These are phyloP conservation scores for Pelmatolapia mariae DNA, from an alignment of 2,113 vertebrate species.

Conservation along the genomic window DNA sequence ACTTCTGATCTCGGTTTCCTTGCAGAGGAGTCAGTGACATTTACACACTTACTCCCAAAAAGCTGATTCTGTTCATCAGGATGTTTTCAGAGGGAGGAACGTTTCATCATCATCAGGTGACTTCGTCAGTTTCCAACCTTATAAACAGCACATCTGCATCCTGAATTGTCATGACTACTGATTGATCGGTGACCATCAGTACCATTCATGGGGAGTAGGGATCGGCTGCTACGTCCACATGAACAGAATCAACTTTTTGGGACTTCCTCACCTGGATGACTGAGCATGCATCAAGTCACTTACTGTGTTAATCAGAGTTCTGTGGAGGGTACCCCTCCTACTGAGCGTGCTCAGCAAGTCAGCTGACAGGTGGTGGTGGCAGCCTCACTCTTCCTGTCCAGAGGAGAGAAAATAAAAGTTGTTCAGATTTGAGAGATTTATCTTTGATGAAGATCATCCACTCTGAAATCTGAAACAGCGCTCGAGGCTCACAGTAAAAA, in stretches of 20 bases:
- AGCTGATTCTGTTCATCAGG: neutral
- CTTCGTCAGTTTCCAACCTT: neutral
- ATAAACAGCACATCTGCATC: neutral
- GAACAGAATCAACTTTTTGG: neutral
- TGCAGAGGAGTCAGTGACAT: neutral
- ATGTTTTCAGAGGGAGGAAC: neutral
- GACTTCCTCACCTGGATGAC: neutral
- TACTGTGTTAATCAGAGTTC: neutral
- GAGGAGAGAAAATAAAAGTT: neutral
- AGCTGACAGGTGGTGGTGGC: neutral
- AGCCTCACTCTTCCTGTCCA: neutral
- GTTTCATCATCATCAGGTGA: neutral
- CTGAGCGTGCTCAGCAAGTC: slow-evolving; percentile 4
- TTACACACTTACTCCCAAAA: neutral
- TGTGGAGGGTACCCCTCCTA: neutral
- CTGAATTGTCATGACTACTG: neutral
- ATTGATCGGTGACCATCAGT: neutral
- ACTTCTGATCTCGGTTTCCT: neutral
- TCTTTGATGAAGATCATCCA: neutral
- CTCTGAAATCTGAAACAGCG: neutral
- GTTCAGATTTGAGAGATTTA: neutral
- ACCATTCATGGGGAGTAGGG: neutral
- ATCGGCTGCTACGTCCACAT: neutral
- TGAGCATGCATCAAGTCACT: neutral
- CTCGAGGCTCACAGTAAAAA: neutral